phyloP scores from a whole-genome alignment of 1,140 invertebrate species.

The Drosophila aff. region DNA sequence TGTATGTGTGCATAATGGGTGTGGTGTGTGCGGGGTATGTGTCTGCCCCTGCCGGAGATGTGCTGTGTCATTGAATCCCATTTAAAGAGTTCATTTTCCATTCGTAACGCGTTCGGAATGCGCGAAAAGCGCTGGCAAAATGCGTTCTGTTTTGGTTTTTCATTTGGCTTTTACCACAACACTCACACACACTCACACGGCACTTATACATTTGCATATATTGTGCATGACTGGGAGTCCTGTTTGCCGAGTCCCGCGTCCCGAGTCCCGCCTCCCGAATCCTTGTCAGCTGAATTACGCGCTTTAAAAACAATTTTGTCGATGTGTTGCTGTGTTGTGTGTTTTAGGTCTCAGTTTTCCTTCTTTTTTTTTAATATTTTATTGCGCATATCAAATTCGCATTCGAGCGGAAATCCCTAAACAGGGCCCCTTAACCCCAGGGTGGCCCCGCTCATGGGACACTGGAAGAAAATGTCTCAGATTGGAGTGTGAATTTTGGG shows the following conservation, averaged over 20 bases:
- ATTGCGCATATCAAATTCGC: slow-evolving; percentile 83
- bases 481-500: neutral
- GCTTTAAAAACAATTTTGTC: slow-evolving; percentile 82
- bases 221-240: slow-evolving; percentile 35
- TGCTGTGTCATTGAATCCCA: slow-evolving; percentile 51
- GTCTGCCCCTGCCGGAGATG: neutral
- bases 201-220: slow-evolving; percentile 28
- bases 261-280: neutral
- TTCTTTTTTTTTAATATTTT: slow-evolving; percentile 60
- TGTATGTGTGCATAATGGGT: neutral
- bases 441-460: neutral
- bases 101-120: slow-evolving; percentile 68
- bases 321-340: slow-evolving; percentile 50
- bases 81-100: slow-evolving; percentile 79
- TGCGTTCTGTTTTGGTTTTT: slow-evolving; percentile 54
- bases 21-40: neutral
- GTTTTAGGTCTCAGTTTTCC: slow-evolving; percentile 25
- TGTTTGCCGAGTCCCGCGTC: neutral
- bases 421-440: slow-evolving; percentile 52
- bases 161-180: slow-evolving; percentile 48
- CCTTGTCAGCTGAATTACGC: slow-evolving; percentile 76
- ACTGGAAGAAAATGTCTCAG: neutral
- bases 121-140: slow-evolving; percentile 49
- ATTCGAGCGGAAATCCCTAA: slow-evolving; percentile 82
- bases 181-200: slow-evolving; percentile 17